Evolutionary conservation across 2,888 invertebrate species (phyloP), one percentile per base, ranked within the genome.

Genomic region (Unio delphinus): DNA sequence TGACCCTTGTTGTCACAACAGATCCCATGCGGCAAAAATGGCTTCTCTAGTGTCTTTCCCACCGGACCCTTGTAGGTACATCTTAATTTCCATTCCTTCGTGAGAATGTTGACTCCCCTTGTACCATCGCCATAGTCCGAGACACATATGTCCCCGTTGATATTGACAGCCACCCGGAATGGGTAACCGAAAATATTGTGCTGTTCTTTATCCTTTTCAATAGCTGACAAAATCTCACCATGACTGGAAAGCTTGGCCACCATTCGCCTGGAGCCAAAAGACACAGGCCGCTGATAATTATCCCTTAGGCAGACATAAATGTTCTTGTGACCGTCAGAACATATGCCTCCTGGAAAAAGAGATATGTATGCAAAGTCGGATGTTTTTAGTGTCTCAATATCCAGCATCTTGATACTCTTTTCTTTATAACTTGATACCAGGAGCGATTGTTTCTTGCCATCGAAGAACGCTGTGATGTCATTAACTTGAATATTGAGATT

Each of bases 1-100:
- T 80, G 75, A 0, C 80, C 80, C 3, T 78, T 71, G 56, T 66
- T 65, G 60, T 80, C 80, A 65, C 80, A 78, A 17, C 67, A 70
- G 26, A 76, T 76, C 23, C 78, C 80, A 23, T 78, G 78, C 18
- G 80, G 80, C n/a, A 78, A 69, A 65, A 80, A 80, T 4, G 80
- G 77, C 34, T 78, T 72, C 15, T 75, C 78, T n/a, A 60, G 66
- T 17, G 69, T 64, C 55, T 61, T 57, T 3, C 68, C 72, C 1
- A 73, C 69, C 3, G 73, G 72, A 26, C 76, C 76, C 66, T 61
- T 72, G 55, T 80, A 80, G n/a, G 56, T 65, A 57, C 67, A 67
- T 54, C 75, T 74, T 15, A 75, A 68, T n/a, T 54, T 64, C 11
- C 78, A 78, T 60, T 74, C 70, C 58, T 72, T 70, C 28, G 70